Percentiles rank a stretch among this genome's conserved stretches.
Evolutionary conservation across 1,140 invertebrate species (phyloP).

Genomic region (Anthonomus grandis): DNA sequence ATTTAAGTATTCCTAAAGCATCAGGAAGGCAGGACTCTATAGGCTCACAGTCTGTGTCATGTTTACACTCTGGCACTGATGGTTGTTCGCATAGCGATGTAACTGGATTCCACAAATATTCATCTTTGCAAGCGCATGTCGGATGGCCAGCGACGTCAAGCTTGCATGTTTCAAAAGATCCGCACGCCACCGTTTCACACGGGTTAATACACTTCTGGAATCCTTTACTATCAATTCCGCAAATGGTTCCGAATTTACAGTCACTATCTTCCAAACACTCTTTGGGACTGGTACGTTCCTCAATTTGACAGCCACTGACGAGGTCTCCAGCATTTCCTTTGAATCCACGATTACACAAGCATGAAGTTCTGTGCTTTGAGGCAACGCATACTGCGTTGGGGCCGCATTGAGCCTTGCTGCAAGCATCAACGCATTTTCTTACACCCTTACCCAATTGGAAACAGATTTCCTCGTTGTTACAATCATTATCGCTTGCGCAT

Average conservation of each 20-base stretch:
- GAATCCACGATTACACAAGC: slow-evolving; percentile 78
- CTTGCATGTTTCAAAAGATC: slow-evolving; percentile 74
- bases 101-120: slow-evolving; percentile 79
- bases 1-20: slow-evolving; percentile 80
- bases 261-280: slow-evolving; percentile 69
- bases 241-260: slow-evolving; percentile 64
- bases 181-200: slow-evolving; percentile 74
- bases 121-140: slow-evolving; percentile 71
- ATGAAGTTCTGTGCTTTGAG: slow-evolving; percentile 77
- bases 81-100: slow-evolving; percentile 78
- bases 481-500: slow-evolving; percentile 76
- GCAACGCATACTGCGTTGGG: slow-evolving; percentile 84
- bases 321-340: slow-evolving; percentile 76
- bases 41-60: slow-evolving; percentile 67
- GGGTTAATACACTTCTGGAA: slow-evolving; percentile 69
- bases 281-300: slow-evolving; percentile 54
- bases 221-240: slow-evolving; percentile 57
- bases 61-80: slow-evolving; percentile 73
- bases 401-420: slow-evolving; percentile 82
- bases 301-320: slow-evolving; percentile 69
- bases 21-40: slow-evolving; percentile 73
- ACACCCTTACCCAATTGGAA: slow-evolving; percentile 73
- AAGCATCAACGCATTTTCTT: slow-evolving; percentile 81
- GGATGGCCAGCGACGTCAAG: slow-evolving; percentile 63
- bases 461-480: slow-evolving; percentile 78